Percentiles rank a stretch among this genome's conserved stretches.
Conservation (phyloP, 2,113 vertebrate genomes). For the Alces alces region DNA sequence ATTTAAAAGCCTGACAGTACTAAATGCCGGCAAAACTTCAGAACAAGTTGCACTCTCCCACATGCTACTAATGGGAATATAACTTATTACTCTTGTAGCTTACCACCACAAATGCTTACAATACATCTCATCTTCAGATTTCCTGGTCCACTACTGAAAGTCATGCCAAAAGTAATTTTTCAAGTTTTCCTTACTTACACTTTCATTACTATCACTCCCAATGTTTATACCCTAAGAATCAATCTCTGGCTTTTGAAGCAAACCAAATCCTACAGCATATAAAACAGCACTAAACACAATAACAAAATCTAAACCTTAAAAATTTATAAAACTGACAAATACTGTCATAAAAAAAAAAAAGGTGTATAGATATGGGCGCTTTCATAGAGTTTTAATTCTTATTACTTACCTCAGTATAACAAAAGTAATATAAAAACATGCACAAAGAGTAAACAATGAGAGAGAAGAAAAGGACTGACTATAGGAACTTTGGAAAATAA, state of each 20-base stretch:
- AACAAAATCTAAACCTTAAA: neutral
- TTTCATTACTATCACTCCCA: neutral
- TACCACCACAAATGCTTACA: neutral
- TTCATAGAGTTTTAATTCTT: neutral
- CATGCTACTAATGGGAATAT: neutral
- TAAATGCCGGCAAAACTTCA: neutral
- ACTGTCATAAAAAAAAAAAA: neutral
- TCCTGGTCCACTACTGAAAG: neutral
- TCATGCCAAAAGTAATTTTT: neutral
- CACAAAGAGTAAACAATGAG: neutral
- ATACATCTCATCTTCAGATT: neutral
- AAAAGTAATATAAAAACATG: conserved; percentile 6
- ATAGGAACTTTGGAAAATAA: neutral
- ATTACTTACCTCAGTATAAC: neutral
- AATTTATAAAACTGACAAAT: neutral
- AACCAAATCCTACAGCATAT: neutral
- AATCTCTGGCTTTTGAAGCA: neutral
- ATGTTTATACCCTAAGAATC: neutral
- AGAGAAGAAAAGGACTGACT: neutral
- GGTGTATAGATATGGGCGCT: neutral
- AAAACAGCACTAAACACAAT: neutral
- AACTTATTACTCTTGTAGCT: neutral
- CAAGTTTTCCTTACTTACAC: neutral
- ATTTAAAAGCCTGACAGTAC: neutral
- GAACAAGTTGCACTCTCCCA: neutral